Evolutionary conservation across 2,797 vertebrate species (phyloP), one percentile per base, ranked within the genome.

Genomic region (Pantherophis vulpinus): DNA sequence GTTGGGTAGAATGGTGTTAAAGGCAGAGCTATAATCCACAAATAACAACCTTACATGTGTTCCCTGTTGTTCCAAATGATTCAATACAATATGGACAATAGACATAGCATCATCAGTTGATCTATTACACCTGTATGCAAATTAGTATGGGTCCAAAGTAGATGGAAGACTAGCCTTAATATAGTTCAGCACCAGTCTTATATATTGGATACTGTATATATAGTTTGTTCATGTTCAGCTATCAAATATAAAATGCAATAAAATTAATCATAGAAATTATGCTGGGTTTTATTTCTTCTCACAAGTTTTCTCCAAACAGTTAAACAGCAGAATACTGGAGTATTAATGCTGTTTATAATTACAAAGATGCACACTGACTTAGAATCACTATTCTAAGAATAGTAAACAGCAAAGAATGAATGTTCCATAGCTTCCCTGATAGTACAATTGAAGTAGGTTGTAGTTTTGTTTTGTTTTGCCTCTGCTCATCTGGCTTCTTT

Each of bases 401-500:
- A 63, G 23, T 54, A 1, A 56, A 66, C 12, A 11, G 54, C 37
- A 60, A 60, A 51, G 14, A 29, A 20, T 59, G 32, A 29, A 91
- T 25, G 27, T 88, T 89, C n/a, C 18, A 8, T 58, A n/a, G 59
- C 10, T 79, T 92, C 27, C 70, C 27, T 87, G 12, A 61, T 88
- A 74, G 27, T 59, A 23, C 10, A 88, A 37, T 42, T 61, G 11
- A 29, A 32, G 32, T 92, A 37, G 27, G 12, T n/a, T 89, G 20
- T 29, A 29, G n/a, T 54, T 54, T 37, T 86, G 92, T 63, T 54
- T 90, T 12, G 86, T 61, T 91, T 58, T 88, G 86, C 63, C 60
- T 83, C 90, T 66, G 89, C 79, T 56, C 59, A 37, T 55, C 79
- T 91, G 42, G 25, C 93, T 63, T 91, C 93, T 54, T 91, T 23